A percentile compares a stretch with the other conserved stretches of the same genome.
Conservation (phyloP, 2,888 invertebrate genomes). For the Periphyllus acericola region DNA sequence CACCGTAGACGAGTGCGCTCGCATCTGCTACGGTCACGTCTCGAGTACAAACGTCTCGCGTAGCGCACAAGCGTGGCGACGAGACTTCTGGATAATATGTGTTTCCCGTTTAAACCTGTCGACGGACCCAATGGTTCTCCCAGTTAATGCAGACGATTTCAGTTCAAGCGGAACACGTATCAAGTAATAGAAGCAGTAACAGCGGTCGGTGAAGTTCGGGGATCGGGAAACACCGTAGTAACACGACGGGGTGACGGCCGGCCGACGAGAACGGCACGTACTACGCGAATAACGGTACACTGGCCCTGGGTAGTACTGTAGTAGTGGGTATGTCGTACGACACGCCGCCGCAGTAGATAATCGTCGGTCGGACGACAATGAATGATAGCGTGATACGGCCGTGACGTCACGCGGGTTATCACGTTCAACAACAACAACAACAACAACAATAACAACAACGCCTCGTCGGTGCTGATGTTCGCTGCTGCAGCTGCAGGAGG, state of each 20-base stretch:
- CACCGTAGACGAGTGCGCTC: not conserved
- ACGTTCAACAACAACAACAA: too few relatives aligned
- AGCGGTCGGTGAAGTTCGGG: not conserved
- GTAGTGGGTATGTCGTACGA: not conserved
- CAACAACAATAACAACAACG: too few relatives aligned
- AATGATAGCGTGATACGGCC: not conserved
- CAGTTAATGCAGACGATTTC: too few relatives aligned
- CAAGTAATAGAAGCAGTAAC: too few relatives aligned
- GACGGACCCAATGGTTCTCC: not conserved
- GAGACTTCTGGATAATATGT: not conserved
- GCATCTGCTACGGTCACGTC: not conserved
- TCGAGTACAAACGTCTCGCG: not conserved
- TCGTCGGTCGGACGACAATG: not conserved
- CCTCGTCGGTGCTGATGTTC: not conserved
- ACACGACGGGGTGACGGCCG: not conserved
- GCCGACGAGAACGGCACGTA: not conserved
- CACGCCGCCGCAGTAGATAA: not conserved
- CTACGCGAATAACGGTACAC: slow-evolving; percentile 5
- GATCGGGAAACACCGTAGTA: not conserved
- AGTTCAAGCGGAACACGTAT: not conserved
- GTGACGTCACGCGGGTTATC: not conserved
- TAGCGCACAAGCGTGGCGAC: not conserved
- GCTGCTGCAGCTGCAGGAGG: too few relatives aligned
- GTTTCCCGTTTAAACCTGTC: not conserved
- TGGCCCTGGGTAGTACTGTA: not conserved